These are phyloP conservation scores for Galago senegalensis DNA, from an alignment of 2,797 vertebrate genomes.

Conservation along the genomic window DNA sequence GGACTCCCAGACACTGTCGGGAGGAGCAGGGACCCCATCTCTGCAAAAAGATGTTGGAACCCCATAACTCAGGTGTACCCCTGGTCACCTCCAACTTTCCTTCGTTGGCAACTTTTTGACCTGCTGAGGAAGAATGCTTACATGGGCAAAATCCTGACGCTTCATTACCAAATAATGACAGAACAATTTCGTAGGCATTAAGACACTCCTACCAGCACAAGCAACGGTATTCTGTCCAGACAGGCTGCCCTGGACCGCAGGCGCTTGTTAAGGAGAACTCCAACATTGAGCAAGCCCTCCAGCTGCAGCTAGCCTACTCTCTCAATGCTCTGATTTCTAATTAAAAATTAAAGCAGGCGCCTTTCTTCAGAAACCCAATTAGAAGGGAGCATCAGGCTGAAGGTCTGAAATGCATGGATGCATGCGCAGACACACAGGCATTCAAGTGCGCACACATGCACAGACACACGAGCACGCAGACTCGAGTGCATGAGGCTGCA, in stretches of 20 bases:
- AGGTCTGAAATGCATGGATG: not conserved
- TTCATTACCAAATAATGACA: conserved; percentile 90
- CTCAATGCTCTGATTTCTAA: conserved; percentile 87
- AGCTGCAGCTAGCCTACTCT: conserved; percentile 84
- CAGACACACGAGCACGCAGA: not conserved
- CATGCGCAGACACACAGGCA: too few species aligned
- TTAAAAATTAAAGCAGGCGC: conserved; percentile 87
- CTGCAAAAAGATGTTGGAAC: conserved; percentile 55
- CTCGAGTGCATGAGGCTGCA: rapidly evolving
- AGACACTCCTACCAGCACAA: conserved; percentile 89
- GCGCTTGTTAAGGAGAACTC: conserved; percentile 89
- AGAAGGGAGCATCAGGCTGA: conserved; percentile 80
- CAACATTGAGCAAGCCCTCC: conserved; percentile 86
- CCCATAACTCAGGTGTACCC: conserved; percentile 37
- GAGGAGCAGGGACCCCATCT: conserved; percentile 61
- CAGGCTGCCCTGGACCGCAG: conserved; percentile 88
- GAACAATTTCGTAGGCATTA: conserved; percentile 91
- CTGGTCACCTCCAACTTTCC: conserved; percentile 75
- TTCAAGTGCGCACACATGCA: rapidly evolving
- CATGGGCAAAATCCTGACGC: conserved; percentile 89
- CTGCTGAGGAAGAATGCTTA: conserved; percentile 81
- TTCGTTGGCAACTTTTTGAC: conserved; percentile 71
- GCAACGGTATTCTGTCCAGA: conserved; percentile 87
- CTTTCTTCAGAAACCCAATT: conserved; percentile 87
- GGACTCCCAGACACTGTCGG: not conserved